These are phyloP conservation scores for Trematocara nigrifrons DNA, from an alignment of 2,113 vertebrate species.

Conservation along the genomic window DNA sequence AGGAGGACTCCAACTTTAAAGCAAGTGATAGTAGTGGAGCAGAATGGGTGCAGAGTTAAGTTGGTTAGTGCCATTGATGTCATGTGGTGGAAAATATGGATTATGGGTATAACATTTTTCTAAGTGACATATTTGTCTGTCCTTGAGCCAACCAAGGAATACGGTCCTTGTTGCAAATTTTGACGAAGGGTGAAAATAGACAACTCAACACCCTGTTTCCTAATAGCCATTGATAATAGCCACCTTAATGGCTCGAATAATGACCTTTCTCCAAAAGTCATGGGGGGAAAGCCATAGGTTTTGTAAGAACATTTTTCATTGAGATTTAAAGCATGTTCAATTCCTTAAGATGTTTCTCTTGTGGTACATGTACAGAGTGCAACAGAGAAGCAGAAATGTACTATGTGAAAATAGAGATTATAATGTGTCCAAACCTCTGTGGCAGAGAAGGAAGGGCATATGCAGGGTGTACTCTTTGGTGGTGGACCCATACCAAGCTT, in stretches of 20 bases:
- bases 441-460: neutral
- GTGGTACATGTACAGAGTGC: neutral
- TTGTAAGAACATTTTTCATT: neutral
- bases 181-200: neutral
- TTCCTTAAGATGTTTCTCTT: neutral
- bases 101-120: neutral
- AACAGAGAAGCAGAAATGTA: neutral
- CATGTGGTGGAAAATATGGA: neutral
- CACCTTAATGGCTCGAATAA: neutral
- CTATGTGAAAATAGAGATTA: neutral
- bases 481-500: neutral
- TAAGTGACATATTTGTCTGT: neutral
- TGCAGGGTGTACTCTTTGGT: neutral
- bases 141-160: neutral
- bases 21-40: neutral
- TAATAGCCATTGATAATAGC: neutral
- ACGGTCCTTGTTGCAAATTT: neutral
- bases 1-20: neutral
- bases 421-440: neutral
- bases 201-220: neutral
- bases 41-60: neutral
- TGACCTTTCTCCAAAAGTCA: neutral
- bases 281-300: neutral
- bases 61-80: neutral
- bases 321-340: neutral